A percentile compares a stretch with the other conserved stretches of the same genome.
Conservation (phyloP, 1,140 invertebrate genomes). For the Steinernema feltiae region DNA sequence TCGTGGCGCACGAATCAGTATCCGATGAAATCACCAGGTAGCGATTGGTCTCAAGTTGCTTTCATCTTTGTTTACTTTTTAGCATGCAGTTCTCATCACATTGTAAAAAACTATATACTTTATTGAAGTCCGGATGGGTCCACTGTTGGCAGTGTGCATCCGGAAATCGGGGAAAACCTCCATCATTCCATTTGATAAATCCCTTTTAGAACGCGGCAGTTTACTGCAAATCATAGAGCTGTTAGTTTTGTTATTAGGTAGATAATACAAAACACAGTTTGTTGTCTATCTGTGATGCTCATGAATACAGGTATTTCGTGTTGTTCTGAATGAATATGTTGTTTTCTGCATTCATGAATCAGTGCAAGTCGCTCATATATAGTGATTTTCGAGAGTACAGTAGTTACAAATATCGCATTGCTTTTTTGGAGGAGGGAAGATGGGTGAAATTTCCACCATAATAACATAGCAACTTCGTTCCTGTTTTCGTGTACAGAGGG, state of each 20-base stretch:
- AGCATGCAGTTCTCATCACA: slow-evolving; percentile 2
- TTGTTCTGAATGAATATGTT: neutral
- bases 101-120: neutral
- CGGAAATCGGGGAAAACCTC: neutral
- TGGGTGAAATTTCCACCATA: too few relatives aligned
- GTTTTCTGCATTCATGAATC: neutral
- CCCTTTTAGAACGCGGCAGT: neutral
- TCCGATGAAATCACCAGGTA: neutral
- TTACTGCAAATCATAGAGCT: neutral
- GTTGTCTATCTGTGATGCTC: neutral
- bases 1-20: neutral
- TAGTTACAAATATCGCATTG: too few relatives aligned
- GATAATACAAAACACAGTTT: neutral
- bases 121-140: neutral
- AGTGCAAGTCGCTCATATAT: neutral
- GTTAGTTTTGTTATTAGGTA: too few relatives aligned
- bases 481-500: too few relatives aligned
- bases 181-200: neutral
- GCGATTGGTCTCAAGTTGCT: neutral
- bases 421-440: too few relatives aligned
- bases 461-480: too few relatives aligned
- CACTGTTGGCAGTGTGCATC: neutral
- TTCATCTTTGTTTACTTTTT: neutral
- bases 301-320: neutral
- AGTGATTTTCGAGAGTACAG: too few relatives aligned